Percentiles rank a stretch among this genome's conserved stretches.
Conservation (phyloP, 2,888 invertebrate species). For the Lepidocyrtoides sp. region DNA sequence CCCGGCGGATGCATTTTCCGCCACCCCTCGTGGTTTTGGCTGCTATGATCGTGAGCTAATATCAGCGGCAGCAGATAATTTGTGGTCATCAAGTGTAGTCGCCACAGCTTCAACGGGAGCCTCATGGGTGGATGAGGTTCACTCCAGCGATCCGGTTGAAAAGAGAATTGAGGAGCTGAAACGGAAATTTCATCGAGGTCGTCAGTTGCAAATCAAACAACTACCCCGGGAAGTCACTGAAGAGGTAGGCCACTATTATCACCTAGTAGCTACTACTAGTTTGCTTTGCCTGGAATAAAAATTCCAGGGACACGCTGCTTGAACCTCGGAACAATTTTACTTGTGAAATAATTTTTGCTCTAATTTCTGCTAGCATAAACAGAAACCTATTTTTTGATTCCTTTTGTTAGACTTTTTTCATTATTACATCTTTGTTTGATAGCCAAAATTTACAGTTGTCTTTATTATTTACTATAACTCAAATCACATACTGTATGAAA, state of each 20-base stretch:
- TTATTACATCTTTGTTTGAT: background rate
- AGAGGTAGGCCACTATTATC: conserved; percentile 86
- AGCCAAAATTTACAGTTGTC: background rate
- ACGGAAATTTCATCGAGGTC: conserved; percentile 87
- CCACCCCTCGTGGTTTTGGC: conserved; percentile 85
- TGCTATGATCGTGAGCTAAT: conserved; percentile 85
- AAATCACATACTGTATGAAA: too few relatives aligned
- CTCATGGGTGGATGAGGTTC: conserved; percentile 86
- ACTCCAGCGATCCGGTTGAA: conserved; percentile 86
- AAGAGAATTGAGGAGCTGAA: conserved; percentile 86
- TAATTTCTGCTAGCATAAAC: background rate
- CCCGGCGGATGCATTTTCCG: conserved; percentile 86
- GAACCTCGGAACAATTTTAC: background rate
- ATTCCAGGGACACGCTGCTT: too few relatives aligned
- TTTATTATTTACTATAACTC: too few relatives aligned
- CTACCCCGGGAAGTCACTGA: conserved; percentile 87
- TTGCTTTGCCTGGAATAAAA: too few relatives aligned
- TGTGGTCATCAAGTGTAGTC: conserved; percentile 86
- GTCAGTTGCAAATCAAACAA: conserved; percentile 87
- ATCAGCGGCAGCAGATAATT: conserved; percentile 85
- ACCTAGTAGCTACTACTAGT: too few relatives aligned
- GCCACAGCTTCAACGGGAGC: conserved; percentile 86
- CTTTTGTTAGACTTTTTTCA: background rate
- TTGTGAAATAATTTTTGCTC: conserved; percentile 1
- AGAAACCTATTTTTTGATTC: background rate